Evolutionary conservation across 1,140 invertebrate species (phyloP), one percentile per base, ranked within the genome.

Genomic region (Bombus pyrosoma): DNA sequence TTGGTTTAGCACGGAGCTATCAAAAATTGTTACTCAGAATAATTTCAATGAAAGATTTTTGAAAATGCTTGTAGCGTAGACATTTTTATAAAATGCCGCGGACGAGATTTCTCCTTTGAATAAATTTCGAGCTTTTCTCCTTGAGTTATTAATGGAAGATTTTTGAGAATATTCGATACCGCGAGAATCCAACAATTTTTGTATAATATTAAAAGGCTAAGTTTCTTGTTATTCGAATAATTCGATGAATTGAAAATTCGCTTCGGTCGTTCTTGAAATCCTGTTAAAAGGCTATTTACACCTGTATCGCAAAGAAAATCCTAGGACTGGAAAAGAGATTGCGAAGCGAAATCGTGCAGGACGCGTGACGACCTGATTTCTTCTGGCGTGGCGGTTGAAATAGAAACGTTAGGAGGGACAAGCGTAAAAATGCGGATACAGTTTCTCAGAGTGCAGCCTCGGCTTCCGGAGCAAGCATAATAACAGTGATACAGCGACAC

Each of bases 401-500:
- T 82, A 47, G 72, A 82, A 82, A 64, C 39, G 59, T 75, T 34
- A 28, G 10, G 53, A 1, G 22, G 3, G 3, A 8, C 3, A 28
- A 13, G 37, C 9, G n/a, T 66, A 83, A 83, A 83, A 83, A 76
- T 83, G 34, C 28, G 59, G 32, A n/a, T 57, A 83, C 81, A 57
- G 73, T 77, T 83, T 77, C 43, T 43, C 34, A 15, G 28, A 76
- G 32, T 39, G n/a, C 39, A 28, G 18, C 6, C 18, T 53, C 15
- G 43, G 72, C 62, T 83, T 76, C 81, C 72, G 81, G 69, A 18
- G n/a, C 28, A 4, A 22, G 25, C 22, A 64, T 83, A 83, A 78
- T 83, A 83, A 83, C 81, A 83, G 81, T 83, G 81, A 83, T 83
- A 66, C 81, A 78, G 64, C 81, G 81, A 83, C 74, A 75, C 22